Evolutionary conservation across 2,888 invertebrate species (phyloP), one percentile per base, ranked within the genome.

Genomic region (Morpho deidamia): DNA sequence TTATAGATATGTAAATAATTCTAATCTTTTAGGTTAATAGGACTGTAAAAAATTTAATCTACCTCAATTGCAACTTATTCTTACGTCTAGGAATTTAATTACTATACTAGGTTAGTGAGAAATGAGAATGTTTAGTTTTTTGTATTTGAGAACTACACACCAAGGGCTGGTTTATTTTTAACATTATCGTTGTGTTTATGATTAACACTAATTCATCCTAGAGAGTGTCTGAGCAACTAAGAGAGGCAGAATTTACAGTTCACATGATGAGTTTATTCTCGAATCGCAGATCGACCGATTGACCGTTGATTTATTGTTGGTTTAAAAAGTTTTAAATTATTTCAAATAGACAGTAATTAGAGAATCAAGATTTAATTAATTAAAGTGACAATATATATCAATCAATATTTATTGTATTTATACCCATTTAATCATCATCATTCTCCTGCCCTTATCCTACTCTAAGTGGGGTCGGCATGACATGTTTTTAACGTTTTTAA

Each of bases 31-130:
- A 89, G 85, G 84, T 79, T 88, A 89, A 86, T 89, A 89, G 89
- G 87, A 84, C 78, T 88, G 82, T 89, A 87, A 88, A 88, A 87
- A 88, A 84, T 79, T 84, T 81, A 81, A 89, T 88, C 89, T 89
- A 89, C 89, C 89, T 89, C 89, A 89, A 83, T 80, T 73, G 73
- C 77, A 87, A 88, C 83, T 85, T 87, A 86, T 83, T 79, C 74
- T 81, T 84, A 82, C 71, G 78, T 76, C 71, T 86, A 88, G 83
- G 78, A 81, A 71, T 78, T 72, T 79, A 83, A 79, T 78, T 78
- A 83, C 72, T 82, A 80, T 70, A 68, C 83, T 88, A 88, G 85
- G 81, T 86, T 88, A 88, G 84, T 85, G 83, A 86, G 74, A 80
- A 72, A 63, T 70, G 65, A 58, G 58, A 58, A 59, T 60, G 48